These are phyloP conservation scores for Sitta europaea DNA, from an alignment of 2,113 vertebrate species.

Conservation along the genomic window DNA sequence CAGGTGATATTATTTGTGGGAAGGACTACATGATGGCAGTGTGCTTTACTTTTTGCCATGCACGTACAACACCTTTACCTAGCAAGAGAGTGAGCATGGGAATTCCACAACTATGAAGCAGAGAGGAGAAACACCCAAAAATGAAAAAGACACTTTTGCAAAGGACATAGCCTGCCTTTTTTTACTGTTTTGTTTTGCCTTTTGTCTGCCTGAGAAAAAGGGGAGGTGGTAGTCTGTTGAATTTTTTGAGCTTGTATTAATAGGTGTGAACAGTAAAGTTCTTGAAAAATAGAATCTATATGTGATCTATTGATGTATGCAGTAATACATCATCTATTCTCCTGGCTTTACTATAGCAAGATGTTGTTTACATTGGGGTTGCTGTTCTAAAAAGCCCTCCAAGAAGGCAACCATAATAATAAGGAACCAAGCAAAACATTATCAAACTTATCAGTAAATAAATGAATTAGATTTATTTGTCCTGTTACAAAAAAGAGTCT, in stretches of 20 bases:
- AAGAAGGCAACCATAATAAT: background rate
- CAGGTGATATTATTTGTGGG: background rate
- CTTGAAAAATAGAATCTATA: background rate
- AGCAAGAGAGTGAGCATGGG: background rate
- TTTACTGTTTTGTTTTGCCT: background rate
- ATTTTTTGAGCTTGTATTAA: background rate
- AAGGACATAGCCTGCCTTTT: background rate
- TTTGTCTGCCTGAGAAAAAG: background rate
- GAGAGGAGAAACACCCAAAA: background rate
- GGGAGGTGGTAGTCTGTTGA: background rate
- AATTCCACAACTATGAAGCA: background rate
- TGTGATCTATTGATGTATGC: background rate
- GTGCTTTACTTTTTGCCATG: background rate
- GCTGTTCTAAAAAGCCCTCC: background rate
- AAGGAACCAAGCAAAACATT: background rate
- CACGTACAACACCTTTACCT: background rate
- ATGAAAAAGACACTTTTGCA: background rate
- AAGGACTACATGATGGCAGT: background rate
- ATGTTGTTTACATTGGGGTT: background rate
- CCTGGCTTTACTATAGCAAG: conserved; percentile 1
- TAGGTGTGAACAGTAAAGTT: background rate
- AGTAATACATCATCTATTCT: background rate
- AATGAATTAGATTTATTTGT: background rate
- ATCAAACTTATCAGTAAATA: background rate
- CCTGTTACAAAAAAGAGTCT: background rate